Percentiles rank a stretch among this genome's conserved stretches.
Conservation (phyloP, 2,797 vertebrate genomes). For the Trematomus bernacchii region DNA sequence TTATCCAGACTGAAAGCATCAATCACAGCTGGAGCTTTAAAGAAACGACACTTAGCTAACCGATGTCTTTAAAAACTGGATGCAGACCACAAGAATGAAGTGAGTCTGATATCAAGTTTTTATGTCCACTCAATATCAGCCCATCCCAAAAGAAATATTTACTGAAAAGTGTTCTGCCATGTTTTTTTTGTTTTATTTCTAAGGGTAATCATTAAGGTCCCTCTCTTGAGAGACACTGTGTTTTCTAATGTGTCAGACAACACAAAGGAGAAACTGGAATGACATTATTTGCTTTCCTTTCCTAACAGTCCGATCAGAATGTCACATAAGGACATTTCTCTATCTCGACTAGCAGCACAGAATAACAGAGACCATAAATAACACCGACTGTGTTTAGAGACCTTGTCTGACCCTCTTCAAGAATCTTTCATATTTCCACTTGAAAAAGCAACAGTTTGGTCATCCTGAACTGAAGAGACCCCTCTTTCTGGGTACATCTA, state of each 20-base stretch:
- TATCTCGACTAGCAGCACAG: constrained; percentile 19
- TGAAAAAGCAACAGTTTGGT: constrained; percentile 33
- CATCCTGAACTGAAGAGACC: constrained; percentile 42
- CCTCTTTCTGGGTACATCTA: constrained; percentile 31
- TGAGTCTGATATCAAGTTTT: constrained; percentile 5
- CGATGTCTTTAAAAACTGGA: neutral
- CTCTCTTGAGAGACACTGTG: neutral
- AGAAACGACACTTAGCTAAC: constrained; percentile 26
- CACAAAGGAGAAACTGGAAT: constrained; percentile 35
- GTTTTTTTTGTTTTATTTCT: constrained; percentile 1
- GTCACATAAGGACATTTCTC: constrained; percentile 43
- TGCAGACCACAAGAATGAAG: constrained; percentile 17
- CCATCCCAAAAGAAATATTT: neutral
- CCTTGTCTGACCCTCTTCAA: constrained; percentile 46
- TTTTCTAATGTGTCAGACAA: constrained; percentile 17
- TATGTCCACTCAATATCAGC: constrained; percentile 10
- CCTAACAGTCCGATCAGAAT: constrained; percentile 41
- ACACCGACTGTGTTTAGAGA: constrained; percentile 35
- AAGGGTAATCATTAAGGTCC: constrained; percentile 14
- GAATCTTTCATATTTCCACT: constrained; percentile 39
- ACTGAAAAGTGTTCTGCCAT: constrained; percentile 7
- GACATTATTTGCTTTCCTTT: constrained; percentile 48
- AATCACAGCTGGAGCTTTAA: constrained; percentile 38
- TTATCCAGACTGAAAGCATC: constrained; percentile 52
- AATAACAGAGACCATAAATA: constrained; percentile 44